Conservation (phyloP, 2,888 invertebrate species). For the Lasioglossum oenotherae region DNA sequence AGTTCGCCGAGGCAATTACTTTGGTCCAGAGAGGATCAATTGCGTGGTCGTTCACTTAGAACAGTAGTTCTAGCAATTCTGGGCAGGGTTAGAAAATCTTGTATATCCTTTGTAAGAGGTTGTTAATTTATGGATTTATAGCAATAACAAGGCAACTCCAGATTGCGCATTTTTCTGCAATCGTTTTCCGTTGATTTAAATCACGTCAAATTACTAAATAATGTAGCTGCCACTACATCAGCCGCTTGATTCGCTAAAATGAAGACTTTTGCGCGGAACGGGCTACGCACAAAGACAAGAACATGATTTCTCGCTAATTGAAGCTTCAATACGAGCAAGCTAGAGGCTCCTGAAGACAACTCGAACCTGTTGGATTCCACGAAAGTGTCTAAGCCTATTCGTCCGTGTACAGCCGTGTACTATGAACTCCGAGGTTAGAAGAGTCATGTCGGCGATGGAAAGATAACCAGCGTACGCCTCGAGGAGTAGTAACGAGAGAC, state of each 20-base stretch:
- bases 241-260: neutral
- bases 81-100: neutral
- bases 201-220: neutral
- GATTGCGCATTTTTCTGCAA: neutral
- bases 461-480: neutral
- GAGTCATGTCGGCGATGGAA: neutral
- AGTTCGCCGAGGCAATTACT: neutral
- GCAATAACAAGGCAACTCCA: too few species aligned
- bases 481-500: neutral
- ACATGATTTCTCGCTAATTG: constrained; percentile 7
- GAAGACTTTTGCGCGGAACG: neutral
- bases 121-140: too few species aligned
- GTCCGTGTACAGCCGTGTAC: neutral
- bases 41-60: neutral
- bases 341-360: neutral
- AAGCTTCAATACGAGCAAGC: neutral
- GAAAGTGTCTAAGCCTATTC: neutral
- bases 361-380: constrained; percentile 2
- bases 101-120: too few species aligned
- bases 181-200: neutral
- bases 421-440: neutral
- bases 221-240: neutral
- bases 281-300: neutral
- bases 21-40: neutral
- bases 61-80: neutral